Conservation (phyloP, 2,113 vertebrate species). For the Lucifuga dentata region DNA sequence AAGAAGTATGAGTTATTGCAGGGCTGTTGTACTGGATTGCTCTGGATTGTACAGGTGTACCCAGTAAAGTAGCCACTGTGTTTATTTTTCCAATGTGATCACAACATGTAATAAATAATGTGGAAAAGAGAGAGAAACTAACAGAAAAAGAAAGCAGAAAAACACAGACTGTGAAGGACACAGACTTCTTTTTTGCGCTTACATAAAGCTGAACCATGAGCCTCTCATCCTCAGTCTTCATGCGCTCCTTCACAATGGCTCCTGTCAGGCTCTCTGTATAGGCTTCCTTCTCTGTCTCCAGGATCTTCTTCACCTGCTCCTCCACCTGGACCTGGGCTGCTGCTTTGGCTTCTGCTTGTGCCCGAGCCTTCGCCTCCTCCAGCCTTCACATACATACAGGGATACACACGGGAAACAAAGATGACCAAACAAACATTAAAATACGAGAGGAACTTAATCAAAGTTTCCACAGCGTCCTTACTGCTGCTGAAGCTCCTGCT, state of each 20-base stretch:
- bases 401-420: neutral
- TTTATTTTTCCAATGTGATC: too few relatives aligned
- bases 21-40: too few relatives aligned
- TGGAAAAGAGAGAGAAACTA: too few relatives aligned
- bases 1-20: too few relatives aligned
- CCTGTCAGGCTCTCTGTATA: slow-evolving; percentile 60
- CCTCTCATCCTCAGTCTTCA: slow-evolving; percentile 62
- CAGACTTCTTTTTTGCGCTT: slow-evolving; percentile 28
- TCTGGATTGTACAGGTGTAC: too few relatives aligned
- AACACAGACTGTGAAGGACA: slow-evolving; percentile 7
- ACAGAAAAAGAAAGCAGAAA: neutral
- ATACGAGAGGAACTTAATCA: too few relatives aligned
- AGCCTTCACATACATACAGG: slow-evolving; percentile 57
- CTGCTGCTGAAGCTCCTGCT: slow-evolving; percentile 72
- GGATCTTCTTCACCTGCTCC: slow-evolving; percentile 69
- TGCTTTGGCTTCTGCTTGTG: slow-evolving; percentile 50
- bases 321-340: slow-evolving; percentile 64
- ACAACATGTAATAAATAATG: too few relatives aligned
- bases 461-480: slow-evolving; percentile 39
- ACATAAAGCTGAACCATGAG: slow-evolving; percentile 80
- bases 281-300: slow-evolving; percentile 59
- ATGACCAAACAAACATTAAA: neutral
- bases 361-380: slow-evolving; percentile 60
- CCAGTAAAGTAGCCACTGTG: too few relatives aligned
- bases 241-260: slow-evolving; percentile 56